A percentile compares a stretch with the other conserved stretches of the same genome.
These are phyloP conservation scores for Pentalonia nigronervosa DNA, from an alignment of 1,140 invertebrate genomes.

Conservation along the genomic window DNA sequence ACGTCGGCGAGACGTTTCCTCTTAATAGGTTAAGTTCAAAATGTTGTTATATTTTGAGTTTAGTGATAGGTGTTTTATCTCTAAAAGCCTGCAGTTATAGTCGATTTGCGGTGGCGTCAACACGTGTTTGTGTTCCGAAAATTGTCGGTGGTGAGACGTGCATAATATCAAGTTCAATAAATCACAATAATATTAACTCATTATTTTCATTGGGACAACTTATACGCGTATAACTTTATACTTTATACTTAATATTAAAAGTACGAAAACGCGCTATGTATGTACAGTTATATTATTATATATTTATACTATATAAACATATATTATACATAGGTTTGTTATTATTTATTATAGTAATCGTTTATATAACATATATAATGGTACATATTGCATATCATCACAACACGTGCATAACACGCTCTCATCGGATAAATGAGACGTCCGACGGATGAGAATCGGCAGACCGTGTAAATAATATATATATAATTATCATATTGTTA, in stretches of 20 bases:
- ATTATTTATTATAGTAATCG: constrained; percentile 9
- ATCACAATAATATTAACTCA: neutral
- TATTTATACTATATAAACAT: neutral
- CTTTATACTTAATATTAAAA: neutral
- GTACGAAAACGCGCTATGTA: neutral
- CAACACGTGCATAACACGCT: neutral
- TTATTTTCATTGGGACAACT: neutral
- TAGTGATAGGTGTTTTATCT: neutral
- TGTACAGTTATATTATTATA: neutral
- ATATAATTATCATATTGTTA: neutral
- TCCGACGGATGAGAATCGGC: neutral
- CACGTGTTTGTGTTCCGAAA: neutral
- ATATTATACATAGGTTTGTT: neutral
- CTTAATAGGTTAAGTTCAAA: neutral
- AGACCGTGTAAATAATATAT: neutral
- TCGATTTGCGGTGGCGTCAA: neutral
- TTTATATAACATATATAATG: neutral
- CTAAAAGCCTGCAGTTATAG: neutral
- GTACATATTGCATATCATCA: neutral
- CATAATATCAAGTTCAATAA: neutral
- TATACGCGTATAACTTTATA: neutral
- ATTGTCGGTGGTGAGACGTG: neutral
- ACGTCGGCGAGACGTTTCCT: neutral
- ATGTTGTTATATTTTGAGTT: neutral
- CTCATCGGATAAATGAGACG: neutral